Evolutionary conservation across 1,140 invertebrate genomes (phyloP), one percentile per base, ranked within the genome.

Genomic region (Drosophila kurseongensis): DNA sequence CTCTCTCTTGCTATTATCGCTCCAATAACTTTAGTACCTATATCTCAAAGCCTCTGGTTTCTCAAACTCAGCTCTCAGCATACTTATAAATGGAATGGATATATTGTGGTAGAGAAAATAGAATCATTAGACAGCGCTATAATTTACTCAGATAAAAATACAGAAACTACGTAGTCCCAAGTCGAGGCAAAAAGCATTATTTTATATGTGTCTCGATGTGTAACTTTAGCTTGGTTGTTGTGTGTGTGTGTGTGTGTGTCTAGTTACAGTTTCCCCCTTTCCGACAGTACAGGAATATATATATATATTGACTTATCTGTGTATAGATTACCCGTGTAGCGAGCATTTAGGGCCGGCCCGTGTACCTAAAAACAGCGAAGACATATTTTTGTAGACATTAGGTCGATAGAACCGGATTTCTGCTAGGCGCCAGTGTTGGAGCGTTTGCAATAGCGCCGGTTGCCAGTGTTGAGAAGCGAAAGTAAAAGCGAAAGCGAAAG

Each of bases 21-120:
- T 71, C 29, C 44, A 68, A 74, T 57, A 40, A 82, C 51, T 57
- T 50, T 63, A 82, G 58, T 82, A 81, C 79, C 79, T 80, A 56
- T 73, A 59, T 77, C 40, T 66, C 14, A 55, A 38, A 65, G 47
- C 52, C 74, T 67, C 73, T 48, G 35, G 54, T 73, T 35, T 60
- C 35, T 52, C 51, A 58, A 51, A 41, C 57, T 58, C 57, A 54
- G 44, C 62, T 48, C 23, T 57, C 41, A 50, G 29, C 12, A 62
- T 52, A 62, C 12, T 18, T 54, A 42, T 35, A 41, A 10, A n/a
- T 47, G 40, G 8, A 50, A 32, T 27, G 18, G 10, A 38, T 38
- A 12, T 38, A 32, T 47, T 66, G 32, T 45, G 47, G 48, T 54
- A 45, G 47, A 13, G 18, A 40, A 38, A 55, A 14, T 14, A 2